Evolutionary conservation across 2,113 vertebrate genomes (phyloP).

Genomic region (Astur gentilis): DNA sequence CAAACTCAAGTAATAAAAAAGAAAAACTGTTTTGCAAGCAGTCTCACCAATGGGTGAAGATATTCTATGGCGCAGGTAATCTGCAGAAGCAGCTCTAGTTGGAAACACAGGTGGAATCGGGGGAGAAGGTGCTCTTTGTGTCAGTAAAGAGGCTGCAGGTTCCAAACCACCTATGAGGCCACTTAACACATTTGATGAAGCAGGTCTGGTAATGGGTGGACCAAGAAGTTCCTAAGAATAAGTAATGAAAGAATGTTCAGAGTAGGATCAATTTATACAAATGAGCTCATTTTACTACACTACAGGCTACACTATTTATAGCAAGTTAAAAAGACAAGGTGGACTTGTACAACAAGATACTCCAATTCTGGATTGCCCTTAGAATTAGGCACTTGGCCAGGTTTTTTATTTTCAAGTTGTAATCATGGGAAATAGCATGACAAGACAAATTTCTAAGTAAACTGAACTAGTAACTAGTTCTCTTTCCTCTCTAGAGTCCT

Average conservation of each 20-base stretch:
- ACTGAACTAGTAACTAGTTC: not conserved
- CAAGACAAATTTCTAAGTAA: not conserved
- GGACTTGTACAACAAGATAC: not conserved
- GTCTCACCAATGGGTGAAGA: conserved; percentile 77
- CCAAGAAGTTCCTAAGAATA: conserved; percentile 85
- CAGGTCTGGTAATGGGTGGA: conserved; percentile 74
- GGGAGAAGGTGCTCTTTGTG: conserved; percentile 86
- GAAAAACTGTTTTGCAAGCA: not conserved
- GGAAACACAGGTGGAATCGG: conserved; percentile 81
- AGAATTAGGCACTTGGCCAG: not conserved
- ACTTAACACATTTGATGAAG: conserved; percentile 81
- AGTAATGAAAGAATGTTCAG: not conserved
- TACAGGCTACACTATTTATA: not conserved
- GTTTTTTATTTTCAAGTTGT: not conserved
- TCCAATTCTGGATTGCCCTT: not conserved
- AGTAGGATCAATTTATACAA: not conserved
- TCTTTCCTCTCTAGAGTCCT: not conserved
- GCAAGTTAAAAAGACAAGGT: not conserved
- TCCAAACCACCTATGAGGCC: conserved; percentile 84
- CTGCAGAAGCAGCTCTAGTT: conserved; percentile 84
- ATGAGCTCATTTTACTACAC: not conserved
- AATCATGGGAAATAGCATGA: not conserved
- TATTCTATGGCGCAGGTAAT: conserved; percentile 85
- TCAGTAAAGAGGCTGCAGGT: conserved; percentile 73
- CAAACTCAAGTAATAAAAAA: not conserved